phyloP scores from a whole-genome alignment of 1,140 invertebrate species.

The Eumaeus atala region DNA sequence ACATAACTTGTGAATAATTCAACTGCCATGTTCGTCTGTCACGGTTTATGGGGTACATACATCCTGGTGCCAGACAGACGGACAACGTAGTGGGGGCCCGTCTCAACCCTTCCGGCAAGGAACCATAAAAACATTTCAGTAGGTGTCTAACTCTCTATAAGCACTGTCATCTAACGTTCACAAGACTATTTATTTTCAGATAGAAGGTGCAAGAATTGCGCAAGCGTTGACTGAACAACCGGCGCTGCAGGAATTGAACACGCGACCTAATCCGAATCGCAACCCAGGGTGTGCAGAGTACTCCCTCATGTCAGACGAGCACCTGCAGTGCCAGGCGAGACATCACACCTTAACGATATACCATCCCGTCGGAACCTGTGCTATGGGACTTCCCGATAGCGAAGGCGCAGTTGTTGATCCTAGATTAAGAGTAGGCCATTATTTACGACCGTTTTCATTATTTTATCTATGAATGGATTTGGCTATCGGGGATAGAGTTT shows the following conservation, averaged over 20 bases:
- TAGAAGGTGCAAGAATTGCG: constrained; percentile 82
- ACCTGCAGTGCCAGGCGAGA: constrained; percentile 69
- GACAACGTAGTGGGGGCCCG: no score
- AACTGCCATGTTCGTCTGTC: no score
- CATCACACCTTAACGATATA: constrained; percentile 68
- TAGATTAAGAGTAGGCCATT: constrained; percentile 41
- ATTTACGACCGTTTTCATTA: background rate
- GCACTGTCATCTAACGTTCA: background rate
- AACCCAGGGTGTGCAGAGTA: constrained; percentile 77
- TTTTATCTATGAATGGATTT: no score
- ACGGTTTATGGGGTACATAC: no score
- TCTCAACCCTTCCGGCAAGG: no score
- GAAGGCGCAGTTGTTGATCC: constrained; percentile 74
- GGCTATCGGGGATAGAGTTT: no score
- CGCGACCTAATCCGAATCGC: constrained; percentile 76
- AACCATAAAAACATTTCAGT: no score
- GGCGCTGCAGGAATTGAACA: constrained; percentile 78
- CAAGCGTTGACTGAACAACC: constrained; percentile 77
- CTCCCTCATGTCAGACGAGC: constrained; percentile 77
- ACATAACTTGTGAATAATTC: no score
- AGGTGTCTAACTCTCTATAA: background rate
- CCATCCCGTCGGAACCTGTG: constrained; percentile 76
- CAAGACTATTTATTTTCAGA: constrained; percentile 57
- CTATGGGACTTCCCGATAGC: constrained; percentile 76
- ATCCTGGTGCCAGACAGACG: no score